Conservation (phyloP, 2,797 vertebrate genomes). For the Melanotaenia maccullochi region DNA sequence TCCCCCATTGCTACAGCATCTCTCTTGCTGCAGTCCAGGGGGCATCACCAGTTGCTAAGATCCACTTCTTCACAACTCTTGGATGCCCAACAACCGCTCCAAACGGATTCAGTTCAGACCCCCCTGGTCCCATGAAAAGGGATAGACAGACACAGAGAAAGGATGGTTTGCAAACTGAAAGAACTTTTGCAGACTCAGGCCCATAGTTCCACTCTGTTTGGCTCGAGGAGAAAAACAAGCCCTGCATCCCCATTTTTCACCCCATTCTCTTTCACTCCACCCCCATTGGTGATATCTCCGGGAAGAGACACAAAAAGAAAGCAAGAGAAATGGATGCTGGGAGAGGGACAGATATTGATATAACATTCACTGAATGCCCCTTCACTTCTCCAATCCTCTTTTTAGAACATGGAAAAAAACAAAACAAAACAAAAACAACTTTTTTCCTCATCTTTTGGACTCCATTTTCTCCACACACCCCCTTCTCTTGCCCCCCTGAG, state of each 20-base stretch:
- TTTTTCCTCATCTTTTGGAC: constrained; percentile 23
- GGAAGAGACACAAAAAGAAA: constrained; percentile 59
- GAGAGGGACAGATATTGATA: constrained; percentile 62
- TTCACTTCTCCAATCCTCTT: constrained; percentile 39
- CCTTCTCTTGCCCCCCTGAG: constrained; percentile 8
- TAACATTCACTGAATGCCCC: constrained; percentile 57
- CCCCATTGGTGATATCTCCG: constrained; percentile 60
- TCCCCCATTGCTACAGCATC: constrained; percentile 65
- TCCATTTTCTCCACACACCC: neutral
- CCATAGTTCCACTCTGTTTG: constrained; percentile 68
- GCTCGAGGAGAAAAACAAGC: constrained; percentile 70
- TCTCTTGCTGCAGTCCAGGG: constrained; percentile 72
- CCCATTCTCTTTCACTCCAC: constrained; percentile 61
- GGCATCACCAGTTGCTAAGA: constrained; percentile 78
- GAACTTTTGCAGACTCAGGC: constrained; percentile 71
- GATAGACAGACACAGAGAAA: constrained; percentile 70
- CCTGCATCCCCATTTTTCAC: constrained; percentile 67
- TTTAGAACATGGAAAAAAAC: constrained; percentile 37
- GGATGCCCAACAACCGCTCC: constrained; percentile 67
- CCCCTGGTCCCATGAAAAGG: constrained; percentile 62
- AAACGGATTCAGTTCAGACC: constrained; percentile 73
- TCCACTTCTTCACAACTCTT: constrained; percentile 77
- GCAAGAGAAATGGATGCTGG: constrained; percentile 53
- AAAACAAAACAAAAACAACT: neutral
- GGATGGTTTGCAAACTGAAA: constrained; percentile 73